A percentile compares a stretch with the other conserved stretches of the same genome.
phyloP scores from a whole-genome alignment of 1,140 invertebrate species.

The Colletes gigas region DNA sequence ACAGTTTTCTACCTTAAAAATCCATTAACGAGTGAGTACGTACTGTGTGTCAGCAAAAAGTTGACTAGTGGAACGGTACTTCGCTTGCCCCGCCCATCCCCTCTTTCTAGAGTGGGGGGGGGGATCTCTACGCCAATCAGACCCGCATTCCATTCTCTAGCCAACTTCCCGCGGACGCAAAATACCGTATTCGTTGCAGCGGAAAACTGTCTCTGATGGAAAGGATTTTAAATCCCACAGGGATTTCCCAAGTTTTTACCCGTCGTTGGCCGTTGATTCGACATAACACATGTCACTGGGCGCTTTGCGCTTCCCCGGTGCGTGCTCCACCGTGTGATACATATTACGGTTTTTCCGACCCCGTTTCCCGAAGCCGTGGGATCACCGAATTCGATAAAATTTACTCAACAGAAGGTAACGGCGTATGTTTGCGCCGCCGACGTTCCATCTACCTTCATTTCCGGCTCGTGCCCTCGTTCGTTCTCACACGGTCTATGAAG shows the following conservation, averaged over 20 bases:
- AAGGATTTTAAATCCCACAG: not conserved
- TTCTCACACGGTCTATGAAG: not conserved
- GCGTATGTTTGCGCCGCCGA: conserved; percentile 20
- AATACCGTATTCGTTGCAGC: not conserved
- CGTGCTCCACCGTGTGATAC: not conserved
- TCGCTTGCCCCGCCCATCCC: no score
- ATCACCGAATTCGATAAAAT: conserved; percentile 37
- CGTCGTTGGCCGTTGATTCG: not conserved
- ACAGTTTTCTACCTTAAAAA: no score
- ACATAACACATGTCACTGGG: not conserved
- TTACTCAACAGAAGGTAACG: conserved; percentile 36
- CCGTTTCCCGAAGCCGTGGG: not conserved
- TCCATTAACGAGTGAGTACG: no score
- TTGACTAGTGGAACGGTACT: no score
- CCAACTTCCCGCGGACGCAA: no score
- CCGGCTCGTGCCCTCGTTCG: not conserved
- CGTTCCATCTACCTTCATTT: conserved; percentile 26
- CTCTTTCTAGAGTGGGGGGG: no score
- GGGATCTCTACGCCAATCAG: no score
- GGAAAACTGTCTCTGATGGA: not conserved
- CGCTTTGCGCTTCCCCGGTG: conserved; percentile 11
- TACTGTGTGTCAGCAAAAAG: no score
- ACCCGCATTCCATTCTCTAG: no score
- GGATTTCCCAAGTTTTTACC: conserved; percentile 2
- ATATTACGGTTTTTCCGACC: conserved; percentile 12